Base-by-base conservation (phyloP, 2,888 invertebrate genomes). In the Eilema sororculum region DNA sequence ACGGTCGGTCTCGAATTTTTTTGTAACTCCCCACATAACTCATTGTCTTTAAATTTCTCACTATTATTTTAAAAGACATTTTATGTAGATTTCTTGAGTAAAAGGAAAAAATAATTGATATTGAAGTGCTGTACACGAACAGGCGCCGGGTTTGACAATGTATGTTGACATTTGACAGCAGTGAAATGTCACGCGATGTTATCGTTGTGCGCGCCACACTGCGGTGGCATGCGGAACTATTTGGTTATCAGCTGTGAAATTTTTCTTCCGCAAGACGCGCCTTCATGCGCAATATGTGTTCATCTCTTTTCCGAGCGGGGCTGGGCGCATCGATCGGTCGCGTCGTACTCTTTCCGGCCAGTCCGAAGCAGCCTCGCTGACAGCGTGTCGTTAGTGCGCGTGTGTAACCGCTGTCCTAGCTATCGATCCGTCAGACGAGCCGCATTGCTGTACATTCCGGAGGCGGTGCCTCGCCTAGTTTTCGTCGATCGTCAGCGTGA, bases 401-500 rank as follows among this genome's bases (percentile, higher is more conserved):
- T 93, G 94, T 93, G 91, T 91, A 86, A 84, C 83, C 73, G 86
- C 78, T 85, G 87, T 88, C 86, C 88, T 76, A 81, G 88, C 86
- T 95, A 95, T 95, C 93, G 95, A 95, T 95, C 95, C 89, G 86
- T 84, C 72, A 85, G 86, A 85, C 91, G 91, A 93, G 86, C 95
- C 95, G 95, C 95, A 95, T 95, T 95, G 95, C 94, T 88, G 95
- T 95, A 95, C 95, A 95, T 95, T 95, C 94, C 93, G 94, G 92
- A 93, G 94, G 94, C 94, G 93, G 93, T 93, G 94, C 94, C 94
- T 93, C 93, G 93, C 92, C 93, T 93, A 92, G 92, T 92, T 93
- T 91, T 92, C 93, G 95, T 93, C 93, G 93, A 92, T 94, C 90
- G 91, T 90, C 91, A 87, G 88, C 87, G 90, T 89, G 89, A 82